Conservation (phyloP, 2,888 invertebrate genomes). For the Andrena fulva region DNA sequence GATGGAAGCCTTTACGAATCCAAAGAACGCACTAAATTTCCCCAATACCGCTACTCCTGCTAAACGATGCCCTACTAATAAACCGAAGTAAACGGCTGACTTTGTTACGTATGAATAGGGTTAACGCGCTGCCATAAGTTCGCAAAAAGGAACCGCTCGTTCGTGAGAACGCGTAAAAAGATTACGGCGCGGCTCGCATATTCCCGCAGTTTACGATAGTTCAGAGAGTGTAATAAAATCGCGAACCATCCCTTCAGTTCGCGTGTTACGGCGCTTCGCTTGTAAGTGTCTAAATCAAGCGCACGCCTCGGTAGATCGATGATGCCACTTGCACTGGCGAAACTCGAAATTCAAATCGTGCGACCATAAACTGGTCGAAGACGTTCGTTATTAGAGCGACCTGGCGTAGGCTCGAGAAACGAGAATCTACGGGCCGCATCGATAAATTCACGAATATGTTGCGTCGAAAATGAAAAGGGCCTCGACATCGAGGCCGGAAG, state of each 20-base stretch:
- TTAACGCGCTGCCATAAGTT: not conserved
- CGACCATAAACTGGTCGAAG: not conserved
- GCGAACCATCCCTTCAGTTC: not conserved
- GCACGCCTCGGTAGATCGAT: not conserved
- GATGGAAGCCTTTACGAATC: too few relatives aligned
- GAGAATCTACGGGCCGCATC: not conserved
- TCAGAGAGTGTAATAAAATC: conserved; percentile 27
- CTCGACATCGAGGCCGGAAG: not conserved
- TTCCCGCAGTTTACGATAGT: conserved; percentile 26
- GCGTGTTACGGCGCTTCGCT: not conserved
- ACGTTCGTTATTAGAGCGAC: not conserved
- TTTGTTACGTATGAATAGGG: not conserved
- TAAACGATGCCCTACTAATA: not conserved
- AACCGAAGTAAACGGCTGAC: not conserved
- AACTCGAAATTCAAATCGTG: not conserved
- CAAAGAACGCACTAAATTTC: too few relatives aligned
- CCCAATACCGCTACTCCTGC: too few relatives aligned
- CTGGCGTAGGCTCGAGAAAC: not conserved
- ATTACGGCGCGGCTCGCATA: not conserved
- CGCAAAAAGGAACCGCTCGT: not conserved
- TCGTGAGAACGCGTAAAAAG: conserved; percentile 1
- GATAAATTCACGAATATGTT: not conserved
- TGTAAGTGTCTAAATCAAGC: not conserved
- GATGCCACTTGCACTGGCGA: not conserved
- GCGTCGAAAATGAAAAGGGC: not conserved